Evolutionary conservation across 2,113 vertebrate genomes (phyloP).

Genomic region (Myotis lucifugus): DNA sequence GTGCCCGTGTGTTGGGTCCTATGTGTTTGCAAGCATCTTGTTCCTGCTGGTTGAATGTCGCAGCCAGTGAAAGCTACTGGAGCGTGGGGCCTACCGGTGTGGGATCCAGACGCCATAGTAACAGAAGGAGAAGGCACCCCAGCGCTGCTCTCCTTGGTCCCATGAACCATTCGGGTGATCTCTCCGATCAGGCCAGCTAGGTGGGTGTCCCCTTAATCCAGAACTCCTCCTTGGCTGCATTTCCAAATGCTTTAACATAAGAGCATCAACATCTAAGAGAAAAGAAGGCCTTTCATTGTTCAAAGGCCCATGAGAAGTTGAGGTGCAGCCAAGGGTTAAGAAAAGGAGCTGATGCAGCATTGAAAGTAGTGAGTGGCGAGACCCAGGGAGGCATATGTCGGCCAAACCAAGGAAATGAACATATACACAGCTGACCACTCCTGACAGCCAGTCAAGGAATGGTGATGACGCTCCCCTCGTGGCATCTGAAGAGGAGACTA

Average conservation of each 20-base stretch:
- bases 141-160: too few species aligned
- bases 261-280: background rate
- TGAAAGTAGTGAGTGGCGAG: background rate
- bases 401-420: background rate
- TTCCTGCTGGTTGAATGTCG: background rate
- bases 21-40: background rate
- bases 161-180: background rate
- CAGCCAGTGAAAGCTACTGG: rapidly evolving
- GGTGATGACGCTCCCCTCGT: rapidly evolving
- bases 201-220: background rate
- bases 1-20: background rate
- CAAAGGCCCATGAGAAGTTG: background rate
- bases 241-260: background rate
- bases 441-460: background rate
- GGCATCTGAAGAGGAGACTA: background rate
- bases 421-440: too few species aligned
- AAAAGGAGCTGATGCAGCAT: background rate
- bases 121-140: background rate
- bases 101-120: background rate
- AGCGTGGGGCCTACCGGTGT: rapidly evolving
- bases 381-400: background rate
- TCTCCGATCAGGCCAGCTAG: background rate
- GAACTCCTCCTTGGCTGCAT: too few species aligned
- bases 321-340: background rate
- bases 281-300: background rate